A percentile compares a stretch with the other conserved stretches of the same genome.
Conservation (phyloP, 1,140 invertebrate species). For the Orius insidiosus region DNA sequence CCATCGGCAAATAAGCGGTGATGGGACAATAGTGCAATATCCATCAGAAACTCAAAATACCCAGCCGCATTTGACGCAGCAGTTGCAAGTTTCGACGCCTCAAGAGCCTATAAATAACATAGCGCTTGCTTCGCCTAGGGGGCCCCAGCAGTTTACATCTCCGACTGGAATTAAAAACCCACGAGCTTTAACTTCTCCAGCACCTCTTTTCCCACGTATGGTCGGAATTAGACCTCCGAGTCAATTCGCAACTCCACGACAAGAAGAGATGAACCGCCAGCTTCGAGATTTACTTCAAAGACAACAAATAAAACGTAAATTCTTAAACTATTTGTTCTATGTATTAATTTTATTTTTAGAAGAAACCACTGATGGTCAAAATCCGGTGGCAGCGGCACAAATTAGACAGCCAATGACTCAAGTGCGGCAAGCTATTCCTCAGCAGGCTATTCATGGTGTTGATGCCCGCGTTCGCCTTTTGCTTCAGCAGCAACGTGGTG, state of each 20-base stretch:
- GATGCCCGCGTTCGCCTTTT: constrained; percentile 25
- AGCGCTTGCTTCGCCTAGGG: constrained; percentile 3
- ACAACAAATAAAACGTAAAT: constrained; percentile 36
- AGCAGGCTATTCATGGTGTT: no score
- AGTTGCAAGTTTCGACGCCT: constrained; percentile 34
- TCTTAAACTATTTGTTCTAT: constrained; percentile 1
- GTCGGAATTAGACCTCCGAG: constrained; percentile 14
- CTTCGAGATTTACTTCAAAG: constrained; percentile 67
- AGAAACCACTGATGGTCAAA: no score
- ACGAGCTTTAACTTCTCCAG: background rate
- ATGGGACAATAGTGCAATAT: constrained; percentile 21
- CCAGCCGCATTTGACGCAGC: constrained; percentile 29
- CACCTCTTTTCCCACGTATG: background rate
- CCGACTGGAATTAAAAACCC: background rate
- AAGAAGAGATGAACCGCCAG: constrained; percentile 33
- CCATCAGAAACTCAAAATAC: constrained; percentile 24
- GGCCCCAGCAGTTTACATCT: constrained; percentile 1
- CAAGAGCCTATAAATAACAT: constrained; percentile 22
- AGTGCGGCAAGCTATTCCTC: no score
- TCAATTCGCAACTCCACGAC: constrained; percentile 23
- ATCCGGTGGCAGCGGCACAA: no score
- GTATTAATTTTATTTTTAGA: background rate
- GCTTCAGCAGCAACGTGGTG: constrained; percentile 21
- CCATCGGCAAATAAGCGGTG: constrained; percentile 33
- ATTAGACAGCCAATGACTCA: no score